These are phyloP conservation scores for Ctenoplectra terminalis DNA, from an alignment of 1,140 invertebrate species.

Conservation along the genomic window DNA sequence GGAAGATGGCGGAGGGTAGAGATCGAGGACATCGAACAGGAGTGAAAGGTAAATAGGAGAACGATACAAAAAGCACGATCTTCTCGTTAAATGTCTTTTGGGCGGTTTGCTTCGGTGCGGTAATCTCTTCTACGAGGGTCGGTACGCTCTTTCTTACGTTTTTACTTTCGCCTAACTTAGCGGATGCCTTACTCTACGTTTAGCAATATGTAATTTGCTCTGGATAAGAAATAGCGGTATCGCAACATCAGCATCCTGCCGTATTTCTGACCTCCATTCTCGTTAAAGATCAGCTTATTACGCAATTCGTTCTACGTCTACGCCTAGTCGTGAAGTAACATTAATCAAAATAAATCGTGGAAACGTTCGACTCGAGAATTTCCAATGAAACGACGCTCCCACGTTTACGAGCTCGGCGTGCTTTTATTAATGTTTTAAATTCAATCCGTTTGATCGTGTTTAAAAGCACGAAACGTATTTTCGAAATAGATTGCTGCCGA, in stretches of 20 bases:
- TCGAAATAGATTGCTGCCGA: not conserved
- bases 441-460: not conserved
- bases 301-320: not conserved
- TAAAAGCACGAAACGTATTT: not conserved
- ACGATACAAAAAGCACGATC: conserved; percentile 70
- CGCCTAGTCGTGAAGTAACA: not conserved
- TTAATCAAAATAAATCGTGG: not conserved
- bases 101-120: conserved; percentile 74
- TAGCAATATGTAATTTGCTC: conserved; percentile 76
- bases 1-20: conserved; percentile 30
- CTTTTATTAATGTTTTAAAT: conserved; percentile 3
- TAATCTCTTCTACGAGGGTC: conserved; percentile 77
- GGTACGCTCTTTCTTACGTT: conserved; percentile 62
- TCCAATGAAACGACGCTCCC: not conserved
- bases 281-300: too few species aligned
- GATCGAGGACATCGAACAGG: conserved; percentile 50
- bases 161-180: conserved; percentile 75
- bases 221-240: conserved; percentile 70
- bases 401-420: too few species aligned
- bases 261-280: not conserved
- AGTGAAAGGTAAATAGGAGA: conserved; percentile 53
- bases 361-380: not conserved
- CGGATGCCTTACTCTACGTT: conserved; percentile 79
- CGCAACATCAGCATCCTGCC: conserved; percentile 62
- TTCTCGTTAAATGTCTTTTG: conserved; percentile 66